Evolutionary conservation across 2,113 vertebrate genomes (phyloP).

Genomic region (Collichthys lucidus): DNA sequence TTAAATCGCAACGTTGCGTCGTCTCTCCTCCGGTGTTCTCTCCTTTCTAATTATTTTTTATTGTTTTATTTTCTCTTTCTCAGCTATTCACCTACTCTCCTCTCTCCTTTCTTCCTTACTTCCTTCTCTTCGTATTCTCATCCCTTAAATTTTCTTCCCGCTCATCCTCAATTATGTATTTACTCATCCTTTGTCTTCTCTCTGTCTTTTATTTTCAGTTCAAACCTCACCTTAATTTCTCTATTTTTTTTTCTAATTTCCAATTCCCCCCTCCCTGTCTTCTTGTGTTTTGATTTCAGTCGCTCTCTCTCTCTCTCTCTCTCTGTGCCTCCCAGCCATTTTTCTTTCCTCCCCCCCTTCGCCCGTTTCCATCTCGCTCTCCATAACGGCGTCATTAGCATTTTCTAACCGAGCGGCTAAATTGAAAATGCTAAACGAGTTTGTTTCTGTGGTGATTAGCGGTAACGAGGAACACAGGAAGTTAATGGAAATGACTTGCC

Average conservation of each 20-base stretch:
- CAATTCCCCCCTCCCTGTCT: constrained; percentile 22
- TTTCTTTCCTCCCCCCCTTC: constrained; percentile 15
- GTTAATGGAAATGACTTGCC: constrained; percentile 84
- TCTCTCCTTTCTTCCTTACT: neutral
- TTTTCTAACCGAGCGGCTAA: constrained; percentile 81
- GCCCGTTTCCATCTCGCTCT: constrained; percentile 66
- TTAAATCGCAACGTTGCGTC: neutral
- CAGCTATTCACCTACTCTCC: neutral
- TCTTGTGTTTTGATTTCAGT: constrained; percentile 43
- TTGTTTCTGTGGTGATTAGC: constrained; percentile 82
- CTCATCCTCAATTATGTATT: constrained; percentile 30
- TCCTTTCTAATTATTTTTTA: constrained; percentile 29
- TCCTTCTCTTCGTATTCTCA: neutral
- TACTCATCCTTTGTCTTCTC: constrained; percentile 16
- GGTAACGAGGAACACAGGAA: constrained; percentile 85
- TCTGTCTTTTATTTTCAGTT: constrained; percentile 2
- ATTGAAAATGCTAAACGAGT: constrained; percentile 87
- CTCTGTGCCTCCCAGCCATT: constrained; percentile 66
- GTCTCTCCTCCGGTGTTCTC: neutral
- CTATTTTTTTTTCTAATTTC: constrained; percentile 2
- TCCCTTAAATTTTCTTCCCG: constrained; percentile 4
- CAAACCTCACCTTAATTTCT: constrained; percentile 23
- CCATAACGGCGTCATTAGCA: constrained; percentile 84
- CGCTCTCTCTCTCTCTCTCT: constrained; percentile 37
- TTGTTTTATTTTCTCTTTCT: neutral